These are phyloP conservation scores for zebrafish (Danio rerio) DNA, from an alignment of 2,113 vertebrate species.

Conservation along the genomic window DNA sequence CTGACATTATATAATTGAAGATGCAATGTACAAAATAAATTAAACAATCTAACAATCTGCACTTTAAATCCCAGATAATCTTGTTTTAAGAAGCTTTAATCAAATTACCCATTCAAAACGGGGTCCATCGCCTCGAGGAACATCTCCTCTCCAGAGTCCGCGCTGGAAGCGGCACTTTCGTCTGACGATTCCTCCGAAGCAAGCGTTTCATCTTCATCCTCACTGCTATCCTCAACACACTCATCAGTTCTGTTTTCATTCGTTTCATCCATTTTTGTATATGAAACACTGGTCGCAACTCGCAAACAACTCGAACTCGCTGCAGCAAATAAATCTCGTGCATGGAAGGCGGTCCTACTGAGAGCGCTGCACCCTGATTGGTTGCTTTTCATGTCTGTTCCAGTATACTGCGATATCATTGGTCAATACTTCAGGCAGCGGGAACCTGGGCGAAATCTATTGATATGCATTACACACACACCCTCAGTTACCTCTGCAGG, in stretches of 20 bases:
- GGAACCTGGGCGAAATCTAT: neutral
- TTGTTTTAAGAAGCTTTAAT: too few species aligned
- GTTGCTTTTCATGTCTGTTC: neutral
- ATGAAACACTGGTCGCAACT: neutral
- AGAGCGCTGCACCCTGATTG: neutral
- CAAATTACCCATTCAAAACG: neutral
- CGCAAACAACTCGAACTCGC: neutral
- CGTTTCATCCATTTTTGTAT: neutral
- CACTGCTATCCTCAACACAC: neutral
- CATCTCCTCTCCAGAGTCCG: neutral
- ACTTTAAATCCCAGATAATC: neutral
- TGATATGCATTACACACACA: neutral
- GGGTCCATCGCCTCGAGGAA: neutral
- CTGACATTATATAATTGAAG: too few species aligned
- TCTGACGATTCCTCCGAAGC: neutral
- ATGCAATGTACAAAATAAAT: too few species aligned
- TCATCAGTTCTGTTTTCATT: neutral
- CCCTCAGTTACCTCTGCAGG: too few species aligned
- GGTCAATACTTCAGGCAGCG: neutral
- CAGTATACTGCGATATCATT: neutral
- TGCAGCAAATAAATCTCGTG: neutral
- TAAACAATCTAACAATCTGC: too few species aligned
- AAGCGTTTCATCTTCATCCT: neutral
- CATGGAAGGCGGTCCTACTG: neutral
- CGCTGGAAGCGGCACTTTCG: neutral